A percentile compares a stretch with the other conserved stretches of the same genome.
These are phyloP conservation scores for Acrossocheilus wenchowensis DNA, from an alignment of 2,797 vertebrate genomes.

Conservation along the genomic window DNA sequence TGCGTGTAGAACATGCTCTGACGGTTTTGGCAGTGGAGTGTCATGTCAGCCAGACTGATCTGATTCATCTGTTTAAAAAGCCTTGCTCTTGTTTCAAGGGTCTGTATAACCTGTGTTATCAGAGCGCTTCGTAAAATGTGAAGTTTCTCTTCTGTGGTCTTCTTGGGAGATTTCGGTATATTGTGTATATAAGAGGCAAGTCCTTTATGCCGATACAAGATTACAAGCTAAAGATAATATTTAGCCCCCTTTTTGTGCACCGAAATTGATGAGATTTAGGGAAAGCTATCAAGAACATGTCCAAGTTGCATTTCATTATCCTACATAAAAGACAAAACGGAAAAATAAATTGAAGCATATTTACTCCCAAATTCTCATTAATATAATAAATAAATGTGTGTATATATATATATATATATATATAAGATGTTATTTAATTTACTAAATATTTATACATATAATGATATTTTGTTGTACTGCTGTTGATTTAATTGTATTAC, in stretches of 20 bases:
- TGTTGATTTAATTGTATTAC: neutral
- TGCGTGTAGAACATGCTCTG: neutral
- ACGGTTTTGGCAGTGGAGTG: neutral
- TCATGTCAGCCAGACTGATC: constrained; percentile 14
- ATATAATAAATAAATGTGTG: neutral
- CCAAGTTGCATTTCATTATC: constrained; percentile 17
- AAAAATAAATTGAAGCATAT: neutral
- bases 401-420: too few species aligned
- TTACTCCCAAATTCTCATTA: neutral
- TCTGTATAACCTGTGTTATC: constrained; percentile 1
- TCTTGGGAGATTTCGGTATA: neutral
- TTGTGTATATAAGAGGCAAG: constrained; percentile 19
- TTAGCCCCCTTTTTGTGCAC: neutral
- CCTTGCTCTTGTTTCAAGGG: neutral
- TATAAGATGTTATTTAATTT: neutral
- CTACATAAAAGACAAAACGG: neutral
- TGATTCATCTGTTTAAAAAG: neutral
- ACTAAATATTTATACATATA: neutral
- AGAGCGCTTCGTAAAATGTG: constrained; percentile 33
- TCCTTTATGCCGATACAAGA: constrained; percentile 30
- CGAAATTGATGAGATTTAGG: neutral
- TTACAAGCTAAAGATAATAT: constrained; percentile 15
- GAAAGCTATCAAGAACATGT: neutral
- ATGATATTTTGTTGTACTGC: neutral
- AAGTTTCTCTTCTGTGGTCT: constrained; percentile 35